Conservation (phyloP, 2,113 vertebrate species). For the Crotophaga sulcirostris region DNA sequence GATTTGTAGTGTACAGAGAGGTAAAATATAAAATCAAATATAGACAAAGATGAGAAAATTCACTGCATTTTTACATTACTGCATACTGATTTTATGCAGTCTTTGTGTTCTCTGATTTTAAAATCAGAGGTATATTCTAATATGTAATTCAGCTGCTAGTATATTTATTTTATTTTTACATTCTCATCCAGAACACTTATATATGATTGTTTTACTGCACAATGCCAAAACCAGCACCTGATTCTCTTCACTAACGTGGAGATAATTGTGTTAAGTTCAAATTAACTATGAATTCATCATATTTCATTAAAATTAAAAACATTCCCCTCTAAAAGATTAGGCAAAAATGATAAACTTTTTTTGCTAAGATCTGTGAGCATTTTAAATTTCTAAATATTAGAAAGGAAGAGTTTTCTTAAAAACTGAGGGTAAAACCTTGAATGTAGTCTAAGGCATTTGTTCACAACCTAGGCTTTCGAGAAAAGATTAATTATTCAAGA, state of each 20-base stretch:
- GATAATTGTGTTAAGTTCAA: neutral
- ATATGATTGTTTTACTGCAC: neutral
- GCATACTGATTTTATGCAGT: neutral
- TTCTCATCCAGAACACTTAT: neutral
- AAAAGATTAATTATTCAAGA: neutral
- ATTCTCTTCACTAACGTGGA: neutral
- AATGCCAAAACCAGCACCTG: neutral
- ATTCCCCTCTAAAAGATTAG: neutral
- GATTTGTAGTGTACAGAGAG: neutral
- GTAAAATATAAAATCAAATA: neutral
- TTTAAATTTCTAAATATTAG: neutral
- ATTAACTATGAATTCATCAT: neutral
- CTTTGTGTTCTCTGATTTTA: neutral
- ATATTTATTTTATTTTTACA: neutral
- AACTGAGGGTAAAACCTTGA: neutral
- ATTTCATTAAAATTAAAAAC: neutral
- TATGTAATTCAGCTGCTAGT: neutral
- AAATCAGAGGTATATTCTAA: neutral
- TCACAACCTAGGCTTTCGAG: neutral
- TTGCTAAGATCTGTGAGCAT: neutral
- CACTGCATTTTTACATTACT: neutral
- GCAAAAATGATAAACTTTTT: neutral
- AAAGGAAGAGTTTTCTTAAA: neutral
- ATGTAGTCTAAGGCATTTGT: neutral
- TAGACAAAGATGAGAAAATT: neutral